Conservation (phyloP, 2,797 vertebrate species). For the Rhabdomys pumilio region DNA sequence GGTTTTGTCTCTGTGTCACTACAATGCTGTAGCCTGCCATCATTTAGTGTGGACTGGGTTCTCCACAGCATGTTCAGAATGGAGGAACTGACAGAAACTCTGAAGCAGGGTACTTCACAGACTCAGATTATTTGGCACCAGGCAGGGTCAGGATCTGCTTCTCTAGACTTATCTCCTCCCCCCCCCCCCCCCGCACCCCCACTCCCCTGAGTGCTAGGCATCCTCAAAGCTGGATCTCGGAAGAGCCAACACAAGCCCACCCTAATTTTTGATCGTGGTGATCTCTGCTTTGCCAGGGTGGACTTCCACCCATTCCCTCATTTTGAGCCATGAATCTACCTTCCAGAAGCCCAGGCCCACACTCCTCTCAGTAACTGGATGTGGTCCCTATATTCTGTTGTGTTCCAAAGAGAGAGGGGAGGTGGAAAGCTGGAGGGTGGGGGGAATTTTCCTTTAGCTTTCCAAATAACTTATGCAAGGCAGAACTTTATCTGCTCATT, state of each 20-base stretch:
- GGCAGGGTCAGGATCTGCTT: conserved; percentile 67
- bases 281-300: background rate
- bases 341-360: background rate
- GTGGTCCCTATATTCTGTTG: conserved; percentile 20
- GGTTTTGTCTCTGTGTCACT: background rate
- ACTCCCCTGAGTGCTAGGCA: background rate
- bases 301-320: background rate
- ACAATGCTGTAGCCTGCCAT: background rate
- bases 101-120: background rate
- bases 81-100: background rate
- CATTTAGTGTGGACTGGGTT: background rate
- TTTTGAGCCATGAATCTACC: background rate
- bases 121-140: conserved; percentile 28
- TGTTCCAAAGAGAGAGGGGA: conserved; percentile 15
- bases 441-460: background rate
- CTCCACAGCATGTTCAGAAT: background rate
- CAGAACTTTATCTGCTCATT: background rate
- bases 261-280: background rate
- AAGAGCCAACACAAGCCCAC: background rate
- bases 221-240: background rate
- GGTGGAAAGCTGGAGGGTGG: background rate
- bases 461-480: background rate
- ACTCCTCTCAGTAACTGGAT: background rate
- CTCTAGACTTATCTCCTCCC: background rate
- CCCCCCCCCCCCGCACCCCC: background rate